Conservation (phyloP, 2,888 invertebrate species). For the Noctua comes region DNA sequence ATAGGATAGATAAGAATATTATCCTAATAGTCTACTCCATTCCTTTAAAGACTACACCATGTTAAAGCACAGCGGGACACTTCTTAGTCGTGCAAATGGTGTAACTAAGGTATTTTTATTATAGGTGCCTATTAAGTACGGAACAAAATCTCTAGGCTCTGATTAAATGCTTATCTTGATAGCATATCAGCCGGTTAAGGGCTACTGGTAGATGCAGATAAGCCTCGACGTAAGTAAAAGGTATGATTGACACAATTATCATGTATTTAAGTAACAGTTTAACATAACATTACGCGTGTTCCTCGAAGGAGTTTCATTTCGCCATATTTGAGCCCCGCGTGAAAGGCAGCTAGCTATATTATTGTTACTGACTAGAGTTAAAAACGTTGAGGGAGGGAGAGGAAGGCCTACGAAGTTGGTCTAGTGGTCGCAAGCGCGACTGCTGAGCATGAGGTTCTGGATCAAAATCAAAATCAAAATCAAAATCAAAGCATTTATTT, state of each 20-base stretch:
- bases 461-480: too few relatives aligned
- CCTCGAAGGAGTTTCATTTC: too few relatives aligned
- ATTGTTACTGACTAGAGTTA: too few relatives aligned
- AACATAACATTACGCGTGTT: slow-evolving; percentile 3
- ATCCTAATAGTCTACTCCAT: slow-evolving; percentile 4
- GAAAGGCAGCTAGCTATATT: too few relatives aligned
- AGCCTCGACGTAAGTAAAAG: slow-evolving; percentile 22
- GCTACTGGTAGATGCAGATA: slow-evolving; percentile 15
- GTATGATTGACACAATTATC: slow-evolving; percentile 33
- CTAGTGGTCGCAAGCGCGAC: too few relatives aligned
- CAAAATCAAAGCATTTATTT: too few relatives aligned
- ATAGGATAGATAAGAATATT: background rate
- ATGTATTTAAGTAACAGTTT: background rate
- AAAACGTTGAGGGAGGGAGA: too few relatives aligned
- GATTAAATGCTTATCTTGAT: slow-evolving; percentile 20
- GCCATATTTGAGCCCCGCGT: too few relatives aligned
- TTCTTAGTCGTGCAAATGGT: background rate
- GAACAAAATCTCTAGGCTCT: background rate
- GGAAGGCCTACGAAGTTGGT: too few relatives aligned
- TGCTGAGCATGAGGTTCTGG: too few relatives aligned
- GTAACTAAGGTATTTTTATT: slow-evolving; percentile 34
- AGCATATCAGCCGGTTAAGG: slow-evolving; percentile 7
- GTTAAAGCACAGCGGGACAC: slow-evolving; percentile 41
- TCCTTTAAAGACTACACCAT: slow-evolving; percentile 20
- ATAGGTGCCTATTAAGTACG: slow-evolving; percentile 7